Evolutionary conservation across 2,113 vertebrate species (phyloP).

Genomic region (Pungitius pungitius): DNA sequence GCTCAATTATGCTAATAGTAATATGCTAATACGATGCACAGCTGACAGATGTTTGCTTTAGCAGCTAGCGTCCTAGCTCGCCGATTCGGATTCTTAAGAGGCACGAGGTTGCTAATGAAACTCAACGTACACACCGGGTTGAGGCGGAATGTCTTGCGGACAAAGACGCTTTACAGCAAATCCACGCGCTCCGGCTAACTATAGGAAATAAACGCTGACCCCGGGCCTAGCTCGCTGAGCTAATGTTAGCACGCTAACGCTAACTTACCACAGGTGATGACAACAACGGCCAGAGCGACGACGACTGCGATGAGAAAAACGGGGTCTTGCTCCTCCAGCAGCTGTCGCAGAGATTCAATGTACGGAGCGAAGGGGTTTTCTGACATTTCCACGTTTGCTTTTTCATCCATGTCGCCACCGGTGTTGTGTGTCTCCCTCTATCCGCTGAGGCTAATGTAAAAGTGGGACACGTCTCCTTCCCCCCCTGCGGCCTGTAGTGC

Average conservation of each 20-base stretch:
- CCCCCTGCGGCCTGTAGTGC: neutral
- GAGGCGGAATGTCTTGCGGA: neutral
- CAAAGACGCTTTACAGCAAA: neutral
- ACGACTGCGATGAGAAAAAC: constrained; percentile 71
- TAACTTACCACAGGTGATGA: constrained; percentile 77
- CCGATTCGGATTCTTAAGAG: neutral
- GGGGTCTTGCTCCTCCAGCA: constrained; percentile 74
- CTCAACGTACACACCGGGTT: fast-evolving
- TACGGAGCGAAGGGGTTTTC: constrained; percentile 65
- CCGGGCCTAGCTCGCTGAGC: constrained; percentile 25
- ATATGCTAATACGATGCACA: neutral
- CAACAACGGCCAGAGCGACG: constrained; percentile 74
- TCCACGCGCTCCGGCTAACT: neutral
- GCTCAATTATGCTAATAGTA: too few relatives aligned
- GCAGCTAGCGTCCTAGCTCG: constrained; percentile 2
- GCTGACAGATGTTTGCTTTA: constrained; percentile 1
- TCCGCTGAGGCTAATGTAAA: neutral
- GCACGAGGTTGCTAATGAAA: neutral
- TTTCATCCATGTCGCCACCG: constrained; percentile 63
- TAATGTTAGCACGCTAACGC: constrained; percentile 38
- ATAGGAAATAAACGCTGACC: neutral
- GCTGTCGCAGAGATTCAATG: constrained; percentile 63
- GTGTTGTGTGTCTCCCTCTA: constrained; percentile 38
- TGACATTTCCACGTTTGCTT: constrained; percentile 41
- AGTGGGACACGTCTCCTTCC: constrained; percentile 70